These are phyloP conservation scores for Brachylomia viminalis DNA, from an alignment of 2,888 invertebrate species.

Conservation along the genomic window DNA sequence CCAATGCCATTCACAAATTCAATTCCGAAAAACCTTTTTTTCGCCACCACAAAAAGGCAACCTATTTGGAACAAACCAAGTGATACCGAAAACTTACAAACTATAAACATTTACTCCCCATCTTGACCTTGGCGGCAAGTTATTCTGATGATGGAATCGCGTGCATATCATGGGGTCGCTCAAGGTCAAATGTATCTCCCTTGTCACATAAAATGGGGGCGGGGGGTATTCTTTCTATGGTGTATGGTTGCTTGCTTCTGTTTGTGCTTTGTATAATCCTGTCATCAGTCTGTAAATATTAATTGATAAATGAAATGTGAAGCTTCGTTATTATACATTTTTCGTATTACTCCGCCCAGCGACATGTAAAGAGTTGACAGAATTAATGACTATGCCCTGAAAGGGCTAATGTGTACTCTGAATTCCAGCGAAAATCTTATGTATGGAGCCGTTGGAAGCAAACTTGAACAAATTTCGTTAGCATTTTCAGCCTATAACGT, in stretches of 20 bases:
- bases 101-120: conserved; percentile 48
- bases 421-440: background rate
- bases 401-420: background rate
- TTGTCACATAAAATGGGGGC: conserved; percentile 27
- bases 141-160: conserved; percentile 64
- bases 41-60: conserved; percentile 21
- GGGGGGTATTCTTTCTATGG: background rate
- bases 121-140: conserved; percentile 63
- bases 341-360: background rate
- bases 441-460: background rate
- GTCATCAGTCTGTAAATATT: background rate
- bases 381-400: background rate
- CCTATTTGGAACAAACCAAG: conserved; percentile 21
- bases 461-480: background rate
- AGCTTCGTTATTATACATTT: background rate
- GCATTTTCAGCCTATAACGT: too few relatives aligned
- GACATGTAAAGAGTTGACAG: background rate
- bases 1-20: background rate
- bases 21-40: background rate
- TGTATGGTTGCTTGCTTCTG: background rate
- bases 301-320: background rate
- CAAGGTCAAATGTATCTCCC: conserved; percentile 51
- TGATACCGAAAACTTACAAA: conserved; percentile 47
- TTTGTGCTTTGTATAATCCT: background rate
- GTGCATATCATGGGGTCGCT: conserved; percentile 40